These are phyloP conservation scores for Notothenia rossii DNA, from an alignment of 2,113 vertebrate species.

Conservation along the genomic window DNA sequence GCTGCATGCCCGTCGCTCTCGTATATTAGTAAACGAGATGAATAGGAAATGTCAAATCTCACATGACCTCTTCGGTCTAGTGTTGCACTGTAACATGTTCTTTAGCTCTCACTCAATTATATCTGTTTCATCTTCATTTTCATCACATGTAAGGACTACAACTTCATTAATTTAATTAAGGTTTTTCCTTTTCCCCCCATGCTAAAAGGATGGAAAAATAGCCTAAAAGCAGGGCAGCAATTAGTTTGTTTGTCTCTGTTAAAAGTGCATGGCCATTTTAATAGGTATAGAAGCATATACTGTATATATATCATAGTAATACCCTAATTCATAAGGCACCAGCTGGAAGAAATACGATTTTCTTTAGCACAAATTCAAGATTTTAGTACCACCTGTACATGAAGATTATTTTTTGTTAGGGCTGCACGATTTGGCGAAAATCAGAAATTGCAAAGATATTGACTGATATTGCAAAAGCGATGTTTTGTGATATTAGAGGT, in stretches of 20 bases:
- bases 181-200: background rate
- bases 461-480: background rate
- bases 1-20: background rate
- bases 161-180: background rate
- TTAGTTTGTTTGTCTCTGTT: background rate
- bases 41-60: constrained; percentile 1
- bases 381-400: background rate
- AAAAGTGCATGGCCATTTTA: background rate
- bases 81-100: background rate
- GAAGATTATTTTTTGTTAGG: no score
- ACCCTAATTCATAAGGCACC: background rate
- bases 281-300: background rate
- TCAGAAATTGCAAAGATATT: no score
- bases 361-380: background rate
- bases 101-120: background rate
- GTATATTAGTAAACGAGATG: background rate
- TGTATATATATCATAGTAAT: background rate
- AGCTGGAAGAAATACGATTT: constrained; percentile 4
- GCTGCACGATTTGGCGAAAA: no score
- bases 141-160: background rate
- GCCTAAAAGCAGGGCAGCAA: background rate
- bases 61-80: background rate
- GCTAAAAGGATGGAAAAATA: background rate
- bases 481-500: background rate
- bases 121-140: background rate